A percentile compares a stretch with the other conserved stretches of the same genome.
These are phyloP conservation scores for Pocillopora damicornis DNA, from an alignment of 64 coral and sea anemone genomes.

Conservation along the genomic window DNA sequence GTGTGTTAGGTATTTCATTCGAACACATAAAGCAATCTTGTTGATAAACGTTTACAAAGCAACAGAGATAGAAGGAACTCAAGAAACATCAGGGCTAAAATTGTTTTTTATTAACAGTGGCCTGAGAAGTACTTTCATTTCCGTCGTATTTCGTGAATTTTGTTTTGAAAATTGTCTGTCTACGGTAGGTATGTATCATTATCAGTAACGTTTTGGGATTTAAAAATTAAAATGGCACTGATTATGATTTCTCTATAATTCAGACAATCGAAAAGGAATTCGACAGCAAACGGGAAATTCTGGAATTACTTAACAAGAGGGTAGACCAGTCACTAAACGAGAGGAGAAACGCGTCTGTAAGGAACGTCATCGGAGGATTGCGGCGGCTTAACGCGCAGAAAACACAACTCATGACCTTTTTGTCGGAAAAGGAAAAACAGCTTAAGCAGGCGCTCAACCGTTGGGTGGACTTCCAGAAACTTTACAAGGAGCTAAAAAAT, in stretches of 20 bases:
- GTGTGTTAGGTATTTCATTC: not conserved
- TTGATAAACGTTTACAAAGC: no score
- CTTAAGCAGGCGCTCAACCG: conserved; percentile 61
- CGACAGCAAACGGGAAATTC: conserved; percentile 4
- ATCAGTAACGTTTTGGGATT: not conserved
- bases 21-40: not conserved
- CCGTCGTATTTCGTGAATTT: not conserved
- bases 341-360: conserved; percentile 8
- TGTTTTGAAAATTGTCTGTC: not conserved
- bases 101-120: no score
- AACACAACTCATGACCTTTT: conserved; percentile 30
- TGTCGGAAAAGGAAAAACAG: conserved; percentile 69
- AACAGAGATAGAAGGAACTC: no score
- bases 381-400: conserved; percentile 32
- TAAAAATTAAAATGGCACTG: not conserved
- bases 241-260: not conserved
- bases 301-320: conserved; percentile 49
- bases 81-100: no score
- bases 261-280: conserved; percentile 66
- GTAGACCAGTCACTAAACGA: conserved; percentile 40
- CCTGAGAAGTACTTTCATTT: no score
- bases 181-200: no score
- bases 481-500: conserved; percentile 64
- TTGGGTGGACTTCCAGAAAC: conserved; percentile 80
- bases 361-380: conserved; percentile 36